These are phyloP conservation scores for Nephrotoma flavescens DNA, from an alignment of 2,888 invertebrate genomes.

Conservation along the genomic window DNA sequence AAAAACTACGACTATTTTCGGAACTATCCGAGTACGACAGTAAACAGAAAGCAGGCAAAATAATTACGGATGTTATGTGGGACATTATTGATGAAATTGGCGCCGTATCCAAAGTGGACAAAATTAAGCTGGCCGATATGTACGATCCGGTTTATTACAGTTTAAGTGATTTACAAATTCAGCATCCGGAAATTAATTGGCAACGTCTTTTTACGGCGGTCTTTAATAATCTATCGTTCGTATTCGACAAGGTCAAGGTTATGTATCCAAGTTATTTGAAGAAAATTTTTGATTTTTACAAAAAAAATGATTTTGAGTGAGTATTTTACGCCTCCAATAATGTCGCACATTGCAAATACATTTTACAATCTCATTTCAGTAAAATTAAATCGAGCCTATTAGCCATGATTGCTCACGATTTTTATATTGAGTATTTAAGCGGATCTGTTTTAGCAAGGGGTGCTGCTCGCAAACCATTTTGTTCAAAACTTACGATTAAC, in stretches of 20 bases:
- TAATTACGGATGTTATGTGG: background rate
- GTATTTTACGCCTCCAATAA: background rate
- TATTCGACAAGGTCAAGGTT: background rate
- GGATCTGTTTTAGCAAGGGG: background rate
- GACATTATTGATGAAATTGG: conserved; percentile 1
- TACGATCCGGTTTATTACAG: background rate
- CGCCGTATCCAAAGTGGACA: background rate
- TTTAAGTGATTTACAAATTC: background rate
- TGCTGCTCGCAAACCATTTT: background rate
- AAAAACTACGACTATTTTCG: background rate
- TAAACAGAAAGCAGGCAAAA: background rate
- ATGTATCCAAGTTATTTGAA: background rate
- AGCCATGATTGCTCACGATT: background rate
- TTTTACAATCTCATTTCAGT: background rate
- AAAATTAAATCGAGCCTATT: background rate
- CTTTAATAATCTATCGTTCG: background rate
- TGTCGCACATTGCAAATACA: background rate
- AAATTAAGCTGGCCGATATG: background rate
- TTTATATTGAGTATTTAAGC: background rate
- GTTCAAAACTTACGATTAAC: background rate
- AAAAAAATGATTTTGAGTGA: background rate
- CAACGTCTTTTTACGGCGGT: background rate
- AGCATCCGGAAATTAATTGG: background rate
- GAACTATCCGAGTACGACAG: background rate
- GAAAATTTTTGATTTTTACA: background rate